phyloP scores from a whole-genome alignment of 2,888 invertebrate genomes.

The Lordiphosa fenestrarum region DNA sequence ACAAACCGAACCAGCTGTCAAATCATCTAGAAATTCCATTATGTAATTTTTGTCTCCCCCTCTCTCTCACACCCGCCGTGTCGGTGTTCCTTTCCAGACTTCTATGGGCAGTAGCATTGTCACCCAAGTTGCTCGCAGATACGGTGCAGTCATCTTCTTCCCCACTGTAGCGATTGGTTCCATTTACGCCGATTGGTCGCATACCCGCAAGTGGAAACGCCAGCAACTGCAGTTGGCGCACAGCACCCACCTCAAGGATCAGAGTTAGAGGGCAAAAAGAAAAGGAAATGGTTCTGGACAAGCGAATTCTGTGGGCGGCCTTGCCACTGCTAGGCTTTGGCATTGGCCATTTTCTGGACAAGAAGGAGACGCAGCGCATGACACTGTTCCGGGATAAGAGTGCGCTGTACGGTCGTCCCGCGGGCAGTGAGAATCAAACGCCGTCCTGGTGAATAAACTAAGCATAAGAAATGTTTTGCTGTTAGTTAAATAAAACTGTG shows the following conservation, averaged over 20 bases:
- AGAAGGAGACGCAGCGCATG: constrained; percentile 87
- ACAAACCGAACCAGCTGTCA: not conserved
- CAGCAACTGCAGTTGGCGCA: constrained; percentile 69
- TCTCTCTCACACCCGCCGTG: too few relatives aligned
- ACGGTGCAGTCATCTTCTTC: constrained; percentile 85
- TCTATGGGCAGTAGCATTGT: constrained; percentile 74
- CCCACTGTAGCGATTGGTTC: constrained; percentile 83
- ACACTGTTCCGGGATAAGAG: constrained; percentile 89
- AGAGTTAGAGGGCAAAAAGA: constrained; percentile 36
- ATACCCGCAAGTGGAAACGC: constrained; percentile 87
- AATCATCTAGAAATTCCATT: constrained; percentile 30
- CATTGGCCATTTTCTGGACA: constrained; percentile 85
- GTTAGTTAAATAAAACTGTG: constrained; percentile 32
- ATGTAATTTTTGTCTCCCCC: constrained; percentile 44
- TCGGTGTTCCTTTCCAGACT: constrained; percentile 23
- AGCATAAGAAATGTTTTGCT: constrained; percentile 15
- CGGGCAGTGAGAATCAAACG: constrained; percentile 83
- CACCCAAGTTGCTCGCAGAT: constrained; percentile 82
- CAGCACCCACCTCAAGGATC: constrained; percentile 40
- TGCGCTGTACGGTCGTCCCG: constrained; percentile 85
- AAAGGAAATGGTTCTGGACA: constrained; percentile 81
- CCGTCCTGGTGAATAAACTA: constrained; percentile 85
- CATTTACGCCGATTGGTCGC: constrained; percentile 87
- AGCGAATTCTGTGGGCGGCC: constrained; percentile 81
- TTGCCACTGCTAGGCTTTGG: constrained; percentile 83